A percentile compares a stretch with the other conserved stretches of the same genome.
Conservation (phyloP, 1,140 invertebrate species). For the Colletes latitarsis region DNA sequence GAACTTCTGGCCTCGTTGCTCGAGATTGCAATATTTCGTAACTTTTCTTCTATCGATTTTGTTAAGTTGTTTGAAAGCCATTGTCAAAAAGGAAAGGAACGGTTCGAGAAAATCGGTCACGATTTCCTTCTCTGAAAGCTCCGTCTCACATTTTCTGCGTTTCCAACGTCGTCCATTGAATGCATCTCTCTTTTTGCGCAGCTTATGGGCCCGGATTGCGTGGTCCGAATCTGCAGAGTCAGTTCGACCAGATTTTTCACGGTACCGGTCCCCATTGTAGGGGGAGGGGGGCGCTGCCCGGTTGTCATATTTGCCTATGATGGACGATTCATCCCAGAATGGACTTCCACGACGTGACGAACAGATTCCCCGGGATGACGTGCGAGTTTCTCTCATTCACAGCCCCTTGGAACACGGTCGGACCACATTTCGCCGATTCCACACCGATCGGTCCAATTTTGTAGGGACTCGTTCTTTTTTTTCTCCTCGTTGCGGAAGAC, state of each 20-base stretch:
- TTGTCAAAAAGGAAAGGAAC: no score
- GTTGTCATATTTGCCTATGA: constrained; percentile 82
- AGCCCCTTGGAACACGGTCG: constrained; percentile 9
- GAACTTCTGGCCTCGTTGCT: no score
- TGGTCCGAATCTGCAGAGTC: constrained; percentile 80
- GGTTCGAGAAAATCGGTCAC: constrained; percentile 1
- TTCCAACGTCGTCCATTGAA: constrained; percentile 20
- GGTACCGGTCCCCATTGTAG: constrained; percentile 75
- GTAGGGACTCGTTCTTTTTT: constrained; percentile 8
- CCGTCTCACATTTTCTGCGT: constrained; percentile 14
- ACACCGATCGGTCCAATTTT: constrained; percentile 55
- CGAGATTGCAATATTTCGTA: no score
- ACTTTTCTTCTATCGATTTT: no score
- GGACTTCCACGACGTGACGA: constrained; percentile 65
- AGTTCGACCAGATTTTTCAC: constrained; percentile 79
- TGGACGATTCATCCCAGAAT: constrained; percentile 77
- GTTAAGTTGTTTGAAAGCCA: no score
- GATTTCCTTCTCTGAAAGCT: no score
- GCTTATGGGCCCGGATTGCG: constrained; percentile 63
- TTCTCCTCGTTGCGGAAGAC: not conserved
- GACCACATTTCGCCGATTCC: constrained; percentile 74
- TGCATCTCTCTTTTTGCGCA: not conserved
- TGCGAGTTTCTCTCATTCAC: constrained; percentile 73
- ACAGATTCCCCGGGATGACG: constrained; percentile 76
- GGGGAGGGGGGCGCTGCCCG: constrained; percentile 72